These are phyloP conservation scores for Clavelina lepadiformis DNA, from an alignment of 23 tunicate species.

Conservation along the genomic window DNA sequence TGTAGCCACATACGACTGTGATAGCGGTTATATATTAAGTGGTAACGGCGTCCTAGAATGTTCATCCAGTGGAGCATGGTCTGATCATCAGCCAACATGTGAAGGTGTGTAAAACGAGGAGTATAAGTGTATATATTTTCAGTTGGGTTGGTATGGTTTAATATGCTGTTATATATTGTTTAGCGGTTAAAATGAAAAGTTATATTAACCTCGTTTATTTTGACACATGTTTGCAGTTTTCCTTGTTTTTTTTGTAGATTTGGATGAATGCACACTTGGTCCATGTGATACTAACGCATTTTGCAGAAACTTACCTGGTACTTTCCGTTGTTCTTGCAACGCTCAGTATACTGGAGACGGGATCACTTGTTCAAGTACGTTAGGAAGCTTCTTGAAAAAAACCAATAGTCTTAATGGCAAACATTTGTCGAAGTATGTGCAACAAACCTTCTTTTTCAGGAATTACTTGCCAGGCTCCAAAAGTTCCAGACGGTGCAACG, in stretches of 20 bases:
- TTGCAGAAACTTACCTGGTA: constrained; percentile 38
- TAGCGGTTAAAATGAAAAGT: too few species aligned
- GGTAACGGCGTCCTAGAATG: background rate
- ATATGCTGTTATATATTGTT: too few species aligned
- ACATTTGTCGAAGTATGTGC: too few species aligned
- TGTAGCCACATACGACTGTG: constrained; percentile 2
- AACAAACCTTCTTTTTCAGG: constrained; percentile 18
- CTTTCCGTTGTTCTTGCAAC: constrained; percentile 25
- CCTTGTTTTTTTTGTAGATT: background rate
- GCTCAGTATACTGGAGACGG: constrained; percentile 47
- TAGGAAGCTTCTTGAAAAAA: background rate
- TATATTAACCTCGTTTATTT: too few species aligned
- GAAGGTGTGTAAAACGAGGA: background rate
- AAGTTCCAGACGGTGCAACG: constrained; percentile 6
- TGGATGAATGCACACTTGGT: constrained; percentile 38
- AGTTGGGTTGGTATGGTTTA: too few species aligned
- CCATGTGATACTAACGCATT: constrained; percentile 32
- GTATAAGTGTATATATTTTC: background rate
- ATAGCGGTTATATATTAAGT: constrained; percentile 2
- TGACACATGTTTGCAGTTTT: too few species aligned
- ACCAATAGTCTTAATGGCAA: too few species aligned
- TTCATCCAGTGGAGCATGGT: background rate
- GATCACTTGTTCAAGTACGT: constrained; percentile 31
- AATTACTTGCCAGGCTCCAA: constrained; percentile 13
- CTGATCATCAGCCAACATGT: constrained; percentile 11